phyloP scores from a whole-genome alignment of 2,888 invertebrate genomes.

The Bimastos eiseni region DNA sequence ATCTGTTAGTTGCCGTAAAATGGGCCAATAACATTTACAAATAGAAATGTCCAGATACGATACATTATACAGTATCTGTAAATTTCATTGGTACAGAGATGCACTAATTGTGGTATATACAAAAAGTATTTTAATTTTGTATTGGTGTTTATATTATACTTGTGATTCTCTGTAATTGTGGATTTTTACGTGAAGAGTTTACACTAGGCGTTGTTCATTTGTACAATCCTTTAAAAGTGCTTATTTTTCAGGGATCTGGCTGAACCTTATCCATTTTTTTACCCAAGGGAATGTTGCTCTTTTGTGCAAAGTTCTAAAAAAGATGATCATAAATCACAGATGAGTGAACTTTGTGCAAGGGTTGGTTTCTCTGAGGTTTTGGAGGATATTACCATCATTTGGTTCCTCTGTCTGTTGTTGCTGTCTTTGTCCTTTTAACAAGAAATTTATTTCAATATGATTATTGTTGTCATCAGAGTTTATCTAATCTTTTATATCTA shows the following conservation, averaged over 20 bases:
- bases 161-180: not conserved
- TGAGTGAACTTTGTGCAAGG: not conserved
- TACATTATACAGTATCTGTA: not conserved
- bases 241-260: not conserved
- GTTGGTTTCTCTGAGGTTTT: not conserved
- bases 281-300: not conserved
- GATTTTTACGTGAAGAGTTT: not conserved
- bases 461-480: not conserved
- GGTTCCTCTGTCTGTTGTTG: not conserved
- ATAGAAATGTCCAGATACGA: too few species aligned
- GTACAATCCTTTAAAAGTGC: not conserved
- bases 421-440: not conserved
- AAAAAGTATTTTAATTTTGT: slow-evolving; percentile 5
- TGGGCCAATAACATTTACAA: not conserved
- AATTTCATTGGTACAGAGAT: not conserved
- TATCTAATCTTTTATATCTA: not conserved
- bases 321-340: not conserved
- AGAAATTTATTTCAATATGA: not conserved
- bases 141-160: not conserved
- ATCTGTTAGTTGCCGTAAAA: not conserved
- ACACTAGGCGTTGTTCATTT: not conserved
- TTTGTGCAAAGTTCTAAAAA: not conserved
- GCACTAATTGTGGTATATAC: not conserved
- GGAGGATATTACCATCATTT: not conserved
- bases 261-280: not conserved